These are phyloP conservation scores for Dunckerocampus dactyliophorus DNA, from an alignment of 2,113 vertebrate species.

Conservation along the genomic window DNA sequence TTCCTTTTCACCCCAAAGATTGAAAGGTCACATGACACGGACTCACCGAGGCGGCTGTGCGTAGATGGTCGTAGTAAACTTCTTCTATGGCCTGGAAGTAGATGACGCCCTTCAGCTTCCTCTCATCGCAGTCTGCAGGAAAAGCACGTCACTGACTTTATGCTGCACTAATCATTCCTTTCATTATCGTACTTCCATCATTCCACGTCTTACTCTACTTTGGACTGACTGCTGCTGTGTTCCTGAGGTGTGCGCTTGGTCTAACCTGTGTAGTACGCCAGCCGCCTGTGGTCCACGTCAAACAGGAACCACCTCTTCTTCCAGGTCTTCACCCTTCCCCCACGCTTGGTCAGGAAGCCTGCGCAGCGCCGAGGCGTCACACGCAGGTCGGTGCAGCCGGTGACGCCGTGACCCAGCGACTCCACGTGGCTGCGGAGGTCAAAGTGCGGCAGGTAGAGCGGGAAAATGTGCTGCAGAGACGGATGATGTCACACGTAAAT, in stretches of 20 bases:
- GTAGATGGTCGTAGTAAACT: slow-evolving; percentile 94
- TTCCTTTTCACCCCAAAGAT: too few species aligned
- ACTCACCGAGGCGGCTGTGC: slow-evolving; percentile 85
- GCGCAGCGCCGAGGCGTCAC: slow-evolving; percentile 75
- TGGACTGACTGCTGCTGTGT: not conserved
- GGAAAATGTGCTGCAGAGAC: slow-evolving; percentile 43
- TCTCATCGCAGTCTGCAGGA: slow-evolving; percentile 87
- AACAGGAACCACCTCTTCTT: slow-evolving; percentile 89
- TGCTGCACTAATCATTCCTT: too few species aligned
- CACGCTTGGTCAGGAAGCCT: slow-evolving; percentile 85
- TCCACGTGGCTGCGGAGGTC: slow-evolving; percentile 84
- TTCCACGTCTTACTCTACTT: not conserved
- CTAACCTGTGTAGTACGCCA: slow-evolving; percentile 84
- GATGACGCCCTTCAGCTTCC: slow-evolving; percentile 93
- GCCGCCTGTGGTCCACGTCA: slow-evolving; percentile 78
- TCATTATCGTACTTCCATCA: too few species aligned
- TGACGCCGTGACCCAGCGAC: slow-evolving; percentile 78
- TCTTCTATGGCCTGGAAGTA: slow-evolving; percentile 98
- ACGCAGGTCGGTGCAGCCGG: slow-evolving; percentile 73
- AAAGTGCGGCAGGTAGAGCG: slow-evolving; percentile 71
- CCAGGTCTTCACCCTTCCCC: slow-evolving; percentile 89
- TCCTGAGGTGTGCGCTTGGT: too few species aligned
- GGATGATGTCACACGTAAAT: not conserved
- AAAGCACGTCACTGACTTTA: not conserved
- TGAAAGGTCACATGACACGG: too few species aligned